These are phyloP conservation scores for Eulemur macaco DNA, from an alignment of 2,113 vertebrate genomes.

Conservation along the genomic window DNA sequence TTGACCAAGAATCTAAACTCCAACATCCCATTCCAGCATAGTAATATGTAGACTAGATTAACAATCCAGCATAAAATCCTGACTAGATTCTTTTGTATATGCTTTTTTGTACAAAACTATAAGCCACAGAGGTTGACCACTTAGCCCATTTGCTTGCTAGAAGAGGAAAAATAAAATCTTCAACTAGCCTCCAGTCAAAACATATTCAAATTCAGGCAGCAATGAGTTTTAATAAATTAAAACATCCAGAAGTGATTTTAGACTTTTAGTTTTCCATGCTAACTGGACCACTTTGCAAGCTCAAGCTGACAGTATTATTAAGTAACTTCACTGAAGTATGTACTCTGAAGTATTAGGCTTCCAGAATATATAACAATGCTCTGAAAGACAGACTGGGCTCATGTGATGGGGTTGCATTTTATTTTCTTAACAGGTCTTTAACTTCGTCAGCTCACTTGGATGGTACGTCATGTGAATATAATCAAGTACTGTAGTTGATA, in stretches of 20 bases:
- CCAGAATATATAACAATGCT: neutral
- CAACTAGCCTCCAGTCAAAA: neutral
- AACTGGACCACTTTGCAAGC: conserved; percentile 4
- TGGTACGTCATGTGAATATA: conserved; percentile 41
- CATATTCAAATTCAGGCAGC: neutral
- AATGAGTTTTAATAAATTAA: neutral
- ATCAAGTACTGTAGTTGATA: neutral
- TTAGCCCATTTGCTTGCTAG: conserved; percentile 14
- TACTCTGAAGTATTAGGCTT: neutral
- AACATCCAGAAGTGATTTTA: conserved; percentile 26
- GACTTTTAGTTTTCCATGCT: neutral
- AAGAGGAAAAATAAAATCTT: neutral
- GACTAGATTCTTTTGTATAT: neutral
- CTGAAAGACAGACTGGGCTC: neutral
- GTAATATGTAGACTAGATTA: neutral
- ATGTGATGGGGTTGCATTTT: neutral
- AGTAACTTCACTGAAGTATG: neutral
- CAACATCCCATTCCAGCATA: neutral
- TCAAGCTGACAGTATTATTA: neutral
- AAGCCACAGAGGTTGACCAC: neutral
- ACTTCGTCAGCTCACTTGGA: conserved; percentile 24
- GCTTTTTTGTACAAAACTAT: neutral
- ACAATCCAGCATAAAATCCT: neutral
- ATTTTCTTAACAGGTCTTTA: conserved; percentile 39
- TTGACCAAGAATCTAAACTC: conserved; percentile 31